Percentiles rank a stretch among this genome's conserved stretches.
These are phyloP conservation scores for Prinia subflava DNA, from an alignment of 2,113 vertebrate genomes.

Conservation along the genomic window DNA sequence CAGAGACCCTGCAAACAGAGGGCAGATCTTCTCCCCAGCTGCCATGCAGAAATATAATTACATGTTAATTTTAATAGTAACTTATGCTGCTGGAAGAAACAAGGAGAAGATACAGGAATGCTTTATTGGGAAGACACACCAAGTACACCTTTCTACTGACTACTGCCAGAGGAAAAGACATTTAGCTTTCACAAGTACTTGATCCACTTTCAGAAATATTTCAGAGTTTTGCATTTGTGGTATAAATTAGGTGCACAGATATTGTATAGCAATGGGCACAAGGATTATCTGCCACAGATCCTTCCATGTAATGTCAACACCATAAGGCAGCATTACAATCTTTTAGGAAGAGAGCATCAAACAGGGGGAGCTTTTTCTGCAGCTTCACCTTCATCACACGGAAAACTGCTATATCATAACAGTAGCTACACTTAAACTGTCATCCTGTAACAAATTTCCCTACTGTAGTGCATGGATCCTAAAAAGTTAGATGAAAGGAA, in stretches of 20 bases:
- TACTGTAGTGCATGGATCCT: too few relatives aligned
- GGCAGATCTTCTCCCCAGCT: neutral
- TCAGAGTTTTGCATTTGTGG: neutral
- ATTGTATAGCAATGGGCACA: neutral
- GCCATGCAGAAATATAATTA: neutral
- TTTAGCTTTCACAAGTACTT: neutral
- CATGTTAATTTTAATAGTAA: neutral
- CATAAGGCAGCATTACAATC: neutral
- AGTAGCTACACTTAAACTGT: neutral
- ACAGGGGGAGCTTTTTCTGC: neutral
- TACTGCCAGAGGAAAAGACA: neutral
- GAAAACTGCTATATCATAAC: neutral
- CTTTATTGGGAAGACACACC: neutral
- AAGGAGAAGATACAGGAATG: neutral
- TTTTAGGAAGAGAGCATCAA: neutral
- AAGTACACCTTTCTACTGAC: neutral
- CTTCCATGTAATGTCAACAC: neutral
- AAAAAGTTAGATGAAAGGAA: neutral
- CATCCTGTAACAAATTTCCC: neutral
- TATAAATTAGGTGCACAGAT: neutral
- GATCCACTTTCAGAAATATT: neutral
- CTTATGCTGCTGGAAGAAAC: neutral
- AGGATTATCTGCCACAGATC: neutral
- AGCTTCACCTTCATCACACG: neutral
- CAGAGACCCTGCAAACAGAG: neutral